A percentile compares a stretch with the other conserved stretches of the same genome.
phyloP scores from a whole-genome alignment of 2,797 vertebrate species.

The Synaphobranchus kaupii region DNA sequence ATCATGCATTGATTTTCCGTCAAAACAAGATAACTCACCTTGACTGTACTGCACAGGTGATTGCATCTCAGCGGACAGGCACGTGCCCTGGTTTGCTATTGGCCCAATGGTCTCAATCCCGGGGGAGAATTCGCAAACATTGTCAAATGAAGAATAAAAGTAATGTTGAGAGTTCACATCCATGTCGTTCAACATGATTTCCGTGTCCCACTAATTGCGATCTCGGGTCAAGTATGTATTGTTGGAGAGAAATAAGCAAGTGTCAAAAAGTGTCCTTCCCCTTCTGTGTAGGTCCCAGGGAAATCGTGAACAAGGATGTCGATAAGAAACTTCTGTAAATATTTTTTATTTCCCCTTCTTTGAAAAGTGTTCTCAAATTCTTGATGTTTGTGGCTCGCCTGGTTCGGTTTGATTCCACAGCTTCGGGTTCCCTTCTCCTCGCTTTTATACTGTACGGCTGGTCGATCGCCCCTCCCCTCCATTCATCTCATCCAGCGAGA shows the following conservation, averaged over 20 bases:
- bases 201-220: conserved; percentile 22
- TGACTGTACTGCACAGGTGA: conserved; percentile 45
- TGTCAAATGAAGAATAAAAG: conserved; percentile 59
- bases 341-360: conserved; percentile 39
- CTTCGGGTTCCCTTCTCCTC: conserved; percentile 40
- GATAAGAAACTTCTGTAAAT: not conserved
- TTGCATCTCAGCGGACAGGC: conserved; percentile 35
- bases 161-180: conserved; percentile 64
- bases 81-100: conserved; percentile 53
- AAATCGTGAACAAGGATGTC: not conserved
- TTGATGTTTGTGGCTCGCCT: conserved; percentile 15
- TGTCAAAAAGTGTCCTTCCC: not conserved
- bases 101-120: conserved; percentile 52
- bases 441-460: conserved; percentile 82
- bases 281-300: not conserved
- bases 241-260: conserved; percentile 31
- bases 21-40: conserved; percentile 53
- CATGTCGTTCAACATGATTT: conserved; percentile 62
- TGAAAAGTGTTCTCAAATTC: conserved; percentile 35
- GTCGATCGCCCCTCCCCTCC: conserved; percentile 74
- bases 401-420: conserved; percentile 55
- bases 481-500: conserved; percentile 81
- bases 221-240: conserved; percentile 30
- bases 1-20: not conserved
- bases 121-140: conserved; percentile 56